phyloP scores from a whole-genome alignment of 2,888 invertebrate species.

The Dione juno region DNA sequence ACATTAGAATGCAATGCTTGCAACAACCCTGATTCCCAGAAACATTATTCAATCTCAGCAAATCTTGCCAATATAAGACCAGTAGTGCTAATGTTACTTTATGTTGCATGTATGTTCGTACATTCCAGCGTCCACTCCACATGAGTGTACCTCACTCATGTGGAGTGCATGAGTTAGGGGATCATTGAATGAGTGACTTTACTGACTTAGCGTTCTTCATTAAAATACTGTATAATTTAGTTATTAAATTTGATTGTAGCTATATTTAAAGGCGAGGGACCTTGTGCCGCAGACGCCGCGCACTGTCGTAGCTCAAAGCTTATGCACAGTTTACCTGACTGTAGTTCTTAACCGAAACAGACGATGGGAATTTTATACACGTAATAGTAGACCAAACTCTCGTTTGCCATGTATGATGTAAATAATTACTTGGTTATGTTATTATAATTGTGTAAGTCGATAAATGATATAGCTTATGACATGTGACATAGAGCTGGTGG shows the following conservation, averaged over 20 bases:
- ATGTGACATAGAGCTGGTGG: background rate
- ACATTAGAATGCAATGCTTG: background rate
- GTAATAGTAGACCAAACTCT: constrained; percentile 66
- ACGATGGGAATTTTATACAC: constrained; percentile 32
- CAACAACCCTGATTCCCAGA: too few relatives aligned
- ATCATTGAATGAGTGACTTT: background rate
- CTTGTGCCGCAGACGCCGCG: too few relatives aligned
- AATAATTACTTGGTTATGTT: constrained; percentile 52
- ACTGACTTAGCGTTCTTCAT: background rate
- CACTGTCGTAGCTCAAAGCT: constrained; percentile 11
- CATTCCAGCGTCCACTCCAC: constrained; percentile 18
- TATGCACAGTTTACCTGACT: constrained; percentile 22
- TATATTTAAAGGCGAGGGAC: too few relatives aligned
- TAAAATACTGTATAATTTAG: constrained; percentile 7
- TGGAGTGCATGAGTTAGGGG: background rate
- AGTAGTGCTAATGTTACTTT: background rate
- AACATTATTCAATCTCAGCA: background rate
- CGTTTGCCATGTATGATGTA: constrained; percentile 78
- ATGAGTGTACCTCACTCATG: too few relatives aligned
- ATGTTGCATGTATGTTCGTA: constrained; percentile 9
- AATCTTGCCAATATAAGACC: constrained; percentile 2
- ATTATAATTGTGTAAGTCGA: constrained; percentile 39
- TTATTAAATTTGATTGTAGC: background rate
- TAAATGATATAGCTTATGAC: constrained; percentile 23
- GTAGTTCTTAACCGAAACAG: constrained; percentile 20